Base-by-base conservation (phyloP, 2,888 invertebrate genomes). In the Sinopyrophorus schimmeli region DNA sequence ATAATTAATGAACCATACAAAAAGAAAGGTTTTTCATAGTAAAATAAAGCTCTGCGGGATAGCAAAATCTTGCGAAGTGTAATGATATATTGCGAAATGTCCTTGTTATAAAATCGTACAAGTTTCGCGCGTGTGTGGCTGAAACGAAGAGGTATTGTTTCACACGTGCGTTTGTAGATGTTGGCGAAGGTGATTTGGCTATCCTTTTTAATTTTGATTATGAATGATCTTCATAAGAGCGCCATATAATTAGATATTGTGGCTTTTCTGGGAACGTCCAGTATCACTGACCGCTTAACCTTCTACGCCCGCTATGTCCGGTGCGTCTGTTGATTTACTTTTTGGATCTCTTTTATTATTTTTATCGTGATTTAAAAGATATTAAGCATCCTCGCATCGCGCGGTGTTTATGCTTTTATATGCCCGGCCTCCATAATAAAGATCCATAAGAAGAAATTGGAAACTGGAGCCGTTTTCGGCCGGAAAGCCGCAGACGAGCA, bases 321-420 rank as follows among this genome's bases (percentile, higher is more conserved):
- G 54, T 51, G 41, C 51, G 44, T 41, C 47, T 50, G 50, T 50
- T 43, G 43, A 52, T 47, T 47, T 52, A 52, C 52, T 47, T 52
- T 51, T 47, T 47, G 47, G 28, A 27, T 39, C 26, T 39, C 12
- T 60, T 61, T 64, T 63, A 56, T 63, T 64, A 60, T 62, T 64
- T 62, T 61, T 55, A 60, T 60, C 55, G 60, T 59, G 63, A 65
- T 65, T 65, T 67, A 66, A 64, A 67, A 64, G 59, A 60, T 61
- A 64, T 64, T 64, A 65, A 60, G 60, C 58, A 51, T 55, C 53
- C 49, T 59, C 59, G 48, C 61, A 57, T 59, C 61, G 62, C 55
- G 60, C 61, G 57, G n/a, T n/a, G 53, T 54, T 41, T 52, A 42
- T 46, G 54, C 53, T 58, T 58, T 63, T 59, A 59, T 57, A 55